Evolutionary conservation across 2,797 vertebrate genomes (phyloP).

Genomic region (Percopsis omiscomaycus): DNA sequence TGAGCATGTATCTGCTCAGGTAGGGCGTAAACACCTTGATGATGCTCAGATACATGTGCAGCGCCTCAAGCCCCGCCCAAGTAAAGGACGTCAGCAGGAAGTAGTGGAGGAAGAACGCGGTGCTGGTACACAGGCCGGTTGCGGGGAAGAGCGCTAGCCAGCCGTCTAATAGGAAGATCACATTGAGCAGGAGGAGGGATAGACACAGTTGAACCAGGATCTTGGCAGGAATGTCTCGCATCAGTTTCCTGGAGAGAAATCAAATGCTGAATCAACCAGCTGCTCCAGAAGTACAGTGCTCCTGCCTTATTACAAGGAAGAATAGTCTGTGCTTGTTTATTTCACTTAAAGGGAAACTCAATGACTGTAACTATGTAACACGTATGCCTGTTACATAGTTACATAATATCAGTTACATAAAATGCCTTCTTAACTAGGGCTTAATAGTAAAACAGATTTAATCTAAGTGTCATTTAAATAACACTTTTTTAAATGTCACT

Average conservation of each 20-base stretch:
- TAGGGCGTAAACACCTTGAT: slow-evolving; percentile 95
- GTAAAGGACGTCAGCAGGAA: slow-evolving; percentile 94
- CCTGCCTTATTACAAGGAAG: too few relatives aligned
- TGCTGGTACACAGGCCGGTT: slow-evolving; percentile 83
- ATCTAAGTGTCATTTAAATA: not conserved
- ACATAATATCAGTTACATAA: too few relatives aligned
- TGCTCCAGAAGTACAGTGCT: too few relatives aligned
- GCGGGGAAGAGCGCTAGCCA: slow-evolving; percentile 85
- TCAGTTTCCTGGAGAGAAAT: slow-evolving; percentile 83
- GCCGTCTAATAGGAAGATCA: slow-evolving; percentile 87
- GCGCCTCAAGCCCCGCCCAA: slow-evolving; percentile 95
- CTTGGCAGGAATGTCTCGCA: slow-evolving; percentile 93
- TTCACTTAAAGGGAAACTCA: too few relatives aligned
- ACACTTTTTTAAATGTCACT: too few relatives aligned
- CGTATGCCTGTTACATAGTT: too few relatives aligned
- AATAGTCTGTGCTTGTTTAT: too few relatives aligned
- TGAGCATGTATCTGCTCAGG: slow-evolving; percentile 91
- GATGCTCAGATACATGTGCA: slow-evolving; percentile 96
- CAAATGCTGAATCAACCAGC: not conserved
- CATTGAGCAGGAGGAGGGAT: slow-evolving; percentile 87
- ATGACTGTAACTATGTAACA: too few relatives aligned
- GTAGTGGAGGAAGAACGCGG: slow-evolving; percentile 93
- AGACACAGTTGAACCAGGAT: slow-evolving; percentile 92
- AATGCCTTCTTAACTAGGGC: too few relatives aligned
- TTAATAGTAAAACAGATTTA: too few relatives aligned